A percentile compares a stretch with the other conserved stretches of the same genome.
Evolutionary conservation across 1,140 invertebrate genomes (phyloP).

Genomic region (Sitodiplosis mosellana): DNA sequence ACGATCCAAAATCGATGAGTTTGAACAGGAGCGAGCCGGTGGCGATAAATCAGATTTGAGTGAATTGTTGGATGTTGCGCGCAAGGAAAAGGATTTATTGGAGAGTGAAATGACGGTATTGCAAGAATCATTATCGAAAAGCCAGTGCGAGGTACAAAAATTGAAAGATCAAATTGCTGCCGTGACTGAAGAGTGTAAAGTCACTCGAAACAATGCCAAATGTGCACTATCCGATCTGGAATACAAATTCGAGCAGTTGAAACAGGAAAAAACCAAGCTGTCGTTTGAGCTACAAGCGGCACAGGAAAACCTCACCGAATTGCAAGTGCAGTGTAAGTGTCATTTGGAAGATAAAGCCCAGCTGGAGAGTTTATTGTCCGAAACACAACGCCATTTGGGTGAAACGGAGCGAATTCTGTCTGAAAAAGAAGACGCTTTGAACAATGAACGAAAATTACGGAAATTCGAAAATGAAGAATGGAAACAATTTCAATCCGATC

Average conservation of each 20-base stretch:
- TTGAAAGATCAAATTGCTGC: slow-evolving; percentile 50
- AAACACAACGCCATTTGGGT: slow-evolving; percentile 44
- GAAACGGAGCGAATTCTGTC: slow-evolving; percentile 33
- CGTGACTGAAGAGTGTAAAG: slow-evolving; percentile 62
- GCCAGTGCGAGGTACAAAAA: slow-evolving; percentile 53
- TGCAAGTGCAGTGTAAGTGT: slow-evolving; percentile 52
- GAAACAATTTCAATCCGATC: slow-evolving; percentile 84
- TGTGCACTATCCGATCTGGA: slow-evolving; percentile 61
- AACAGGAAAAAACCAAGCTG: slow-evolving; percentile 48
- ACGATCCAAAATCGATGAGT: slow-evolving; percentile 45
- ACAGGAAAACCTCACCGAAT: slow-evolving; percentile 50
- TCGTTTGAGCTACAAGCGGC: slow-evolving; percentile 49
- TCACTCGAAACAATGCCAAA: slow-evolving; percentile 63
- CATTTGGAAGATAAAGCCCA: slow-evolving; percentile 60
- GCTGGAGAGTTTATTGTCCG: slow-evolving; percentile 40
- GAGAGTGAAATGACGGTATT: slow-evolving; percentile 50
- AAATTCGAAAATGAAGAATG: slow-evolving; percentile 57
- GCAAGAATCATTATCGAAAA: slow-evolving; percentile 56
- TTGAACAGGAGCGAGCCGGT: slow-evolving; percentile 36
- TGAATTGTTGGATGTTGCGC: slow-evolving; percentile 47
- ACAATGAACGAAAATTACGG: slow-evolving; percentile 36
- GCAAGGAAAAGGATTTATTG: slow-evolving; percentile 46
- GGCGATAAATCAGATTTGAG: slow-evolving; percentile 46
- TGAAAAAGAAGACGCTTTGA: slow-evolving; percentile 35
- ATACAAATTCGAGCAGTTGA: slow-evolving; percentile 50